Conservation (phyloP, 2,888 invertebrate genomes). For the Euplexia lucipara region DNA sequence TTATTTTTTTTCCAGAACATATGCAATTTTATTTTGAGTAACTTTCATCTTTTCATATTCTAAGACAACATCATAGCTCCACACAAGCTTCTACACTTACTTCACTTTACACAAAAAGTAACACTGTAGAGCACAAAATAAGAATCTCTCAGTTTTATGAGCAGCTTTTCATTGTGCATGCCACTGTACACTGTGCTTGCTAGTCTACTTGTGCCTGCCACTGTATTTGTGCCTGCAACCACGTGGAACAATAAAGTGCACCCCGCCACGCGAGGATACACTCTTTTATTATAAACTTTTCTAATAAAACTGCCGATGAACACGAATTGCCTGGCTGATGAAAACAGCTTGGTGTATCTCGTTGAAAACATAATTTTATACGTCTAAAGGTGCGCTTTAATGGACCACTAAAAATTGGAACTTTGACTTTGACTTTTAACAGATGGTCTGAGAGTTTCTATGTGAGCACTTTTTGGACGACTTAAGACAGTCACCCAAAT, state of each 20-base stretch:
- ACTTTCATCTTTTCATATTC: too few species aligned
- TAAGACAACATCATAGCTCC: background rate
- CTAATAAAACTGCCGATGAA: slow-evolving; percentile 79
- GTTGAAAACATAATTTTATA: slow-evolving; percentile 32
- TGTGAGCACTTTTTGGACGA: too few species aligned
- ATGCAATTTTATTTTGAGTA: too few species aligned
- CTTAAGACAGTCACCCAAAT: too few species aligned
- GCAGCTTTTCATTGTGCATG: slow-evolving; percentile 20
- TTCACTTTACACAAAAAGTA: background rate
- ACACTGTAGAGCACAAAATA: slow-evolving; percentile 17
- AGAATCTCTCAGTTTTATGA: slow-evolving; percentile 32
- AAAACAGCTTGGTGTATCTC: slow-evolving; percentile 44
- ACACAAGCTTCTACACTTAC: background rate
- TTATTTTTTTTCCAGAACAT: too few species aligned
- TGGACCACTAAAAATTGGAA: background rate
- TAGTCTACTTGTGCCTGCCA: slow-evolving; percentile 52
- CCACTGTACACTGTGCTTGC: slow-evolving; percentile 52
- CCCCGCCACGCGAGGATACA: slow-evolving; percentile 53
- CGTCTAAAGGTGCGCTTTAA: background rate
- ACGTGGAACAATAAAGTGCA: slow-evolving; percentile 76
- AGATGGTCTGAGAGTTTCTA: too few species aligned
- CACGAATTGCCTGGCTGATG: slow-evolving; percentile 69
- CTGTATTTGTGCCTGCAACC: slow-evolving; percentile 61
- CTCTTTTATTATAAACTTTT: slow-evolving; percentile 76
- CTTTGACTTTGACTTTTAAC: too few species aligned